phyloP scores from a whole-genome alignment of 2,113 vertebrate genomes.

The Collichthys lucidus region DNA sequence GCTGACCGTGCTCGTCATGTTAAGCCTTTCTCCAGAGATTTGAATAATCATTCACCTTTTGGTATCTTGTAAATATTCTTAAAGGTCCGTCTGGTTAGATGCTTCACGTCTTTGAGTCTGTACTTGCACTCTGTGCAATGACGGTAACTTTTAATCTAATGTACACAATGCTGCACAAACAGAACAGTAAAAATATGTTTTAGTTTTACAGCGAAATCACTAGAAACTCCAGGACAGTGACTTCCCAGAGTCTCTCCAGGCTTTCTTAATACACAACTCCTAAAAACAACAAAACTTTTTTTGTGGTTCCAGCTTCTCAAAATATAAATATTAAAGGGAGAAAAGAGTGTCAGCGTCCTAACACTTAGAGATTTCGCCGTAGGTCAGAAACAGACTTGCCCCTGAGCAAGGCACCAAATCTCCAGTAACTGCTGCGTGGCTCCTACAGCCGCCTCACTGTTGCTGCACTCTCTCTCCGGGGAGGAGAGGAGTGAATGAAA shows the following conservation, averaged over 20 bases:
- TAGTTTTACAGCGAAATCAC: not conserved
- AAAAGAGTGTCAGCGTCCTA: accelerated
- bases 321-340: not conserved
- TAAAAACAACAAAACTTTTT: too few relatives aligned
- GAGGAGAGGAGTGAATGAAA: conserved; percentile 72
- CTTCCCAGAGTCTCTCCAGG: not conserved
- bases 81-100: too few relatives aligned
- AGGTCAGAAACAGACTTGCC: not conserved
- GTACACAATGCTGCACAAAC: not conserved
- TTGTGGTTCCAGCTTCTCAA: not conserved
- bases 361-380: not conserved
- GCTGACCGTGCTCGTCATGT: too few relatives aligned
- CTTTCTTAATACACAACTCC: not conserved
- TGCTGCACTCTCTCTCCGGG: conserved; percentile 39
- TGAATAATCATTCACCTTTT: too few relatives aligned
- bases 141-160: too few relatives aligned
- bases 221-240: not conserved
- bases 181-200: not conserved
- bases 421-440: conserved; percentile 4
- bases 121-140: too few relatives aligned
- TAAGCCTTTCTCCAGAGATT: too few relatives aligned
- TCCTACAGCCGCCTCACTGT: conserved; percentile 34
- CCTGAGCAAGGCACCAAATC: conserved; percentile 63
- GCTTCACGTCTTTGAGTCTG: too few relatives aligned
- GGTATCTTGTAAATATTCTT: too few relatives aligned